Base-by-base conservation (phyloP, 2,113 vertebrate species). In the Erythrolamprus reginae region DNA sequence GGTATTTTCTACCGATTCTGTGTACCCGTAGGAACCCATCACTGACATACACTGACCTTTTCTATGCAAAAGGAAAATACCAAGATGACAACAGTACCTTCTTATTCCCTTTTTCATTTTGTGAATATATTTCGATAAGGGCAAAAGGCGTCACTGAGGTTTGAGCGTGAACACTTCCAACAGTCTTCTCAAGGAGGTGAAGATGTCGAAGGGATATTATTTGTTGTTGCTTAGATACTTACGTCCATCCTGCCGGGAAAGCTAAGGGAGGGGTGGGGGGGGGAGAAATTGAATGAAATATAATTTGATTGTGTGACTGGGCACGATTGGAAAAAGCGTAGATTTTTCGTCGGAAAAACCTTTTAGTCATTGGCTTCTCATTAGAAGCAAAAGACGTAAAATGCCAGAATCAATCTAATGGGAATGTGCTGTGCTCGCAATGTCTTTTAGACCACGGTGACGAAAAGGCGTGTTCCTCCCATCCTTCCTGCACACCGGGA, bases 221-320 rank as follows among this genome's bases (percentile, higher is more conserved):
- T 90, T 56, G 26, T 10, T 38, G 90, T 90, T 90, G 90, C 90
- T 53, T 90, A 56, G 65, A 48, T 82, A 82, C 85, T 19, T 48
- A 56, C 1, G 26, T 42, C 90, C 42, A 33, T 58, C 42, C 13
- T 38, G 19, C 52, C 26, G 7, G 26, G 50, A 87, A 55, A 28
- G 3, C 50, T 77, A 56, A 4, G 12, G 10, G 21, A 0, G 13
- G 51, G 13, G 13, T 0, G 21, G 21, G 21, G 0, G 9, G 0
- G 2, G 12, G 15, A 38, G 45, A 38, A 42, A 56, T 17, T 52
- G 55, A 52, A 38, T 48, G 61, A 90, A 82, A 48, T 82, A 55
- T 82, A 15, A 86, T n/a, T 47, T n/a, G 3, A 6, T 38, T 56
- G 19, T 50, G 48, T 50, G 33, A 85, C 50, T 85, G 58, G 15